Evolutionary conservation across 1,140 invertebrate genomes (phyloP).

Genomic region (Stegodyphus dumicola): DNA sequence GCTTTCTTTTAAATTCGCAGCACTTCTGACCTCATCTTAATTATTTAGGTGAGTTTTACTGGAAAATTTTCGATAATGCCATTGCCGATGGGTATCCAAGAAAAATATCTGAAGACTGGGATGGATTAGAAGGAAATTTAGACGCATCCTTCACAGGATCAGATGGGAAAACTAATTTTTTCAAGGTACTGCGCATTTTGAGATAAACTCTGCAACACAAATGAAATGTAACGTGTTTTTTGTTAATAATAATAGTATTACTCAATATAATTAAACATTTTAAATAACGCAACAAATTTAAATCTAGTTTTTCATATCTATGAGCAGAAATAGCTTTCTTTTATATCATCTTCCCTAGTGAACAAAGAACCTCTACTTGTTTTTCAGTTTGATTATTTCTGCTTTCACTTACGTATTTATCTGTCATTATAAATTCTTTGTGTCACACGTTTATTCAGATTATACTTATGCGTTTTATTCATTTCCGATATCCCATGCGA

Average conservation of each 20-base stretch:
- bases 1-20: background rate
- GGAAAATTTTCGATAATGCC: constrained; percentile 78
- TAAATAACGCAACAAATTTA: background rate
- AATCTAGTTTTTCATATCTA: too few species aligned
- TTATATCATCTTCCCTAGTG: too few species aligned
- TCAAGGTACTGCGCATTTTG: constrained; percentile 54
- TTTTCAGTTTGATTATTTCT: too few species aligned
- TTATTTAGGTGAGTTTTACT: constrained; percentile 74
- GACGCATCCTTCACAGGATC: constrained; percentile 88
- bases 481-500: too few species aligned
- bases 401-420: too few species aligned
- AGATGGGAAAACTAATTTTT: constrained; percentile 90
- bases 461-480: too few species aligned
- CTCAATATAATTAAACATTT: background rate
- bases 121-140: constrained; percentile 84
- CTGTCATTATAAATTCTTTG: too few species aligned
- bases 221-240: background rate
- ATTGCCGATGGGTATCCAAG: constrained; percentile 85
- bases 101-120: constrained; percentile 80
- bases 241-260: background rate
- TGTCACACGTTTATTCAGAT: too few species aligned
- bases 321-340: too few species aligned
- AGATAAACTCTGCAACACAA: too few species aligned
- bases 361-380: too few species aligned
- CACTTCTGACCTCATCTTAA: constrained; percentile 73